Evolutionary conservation across 2,113 vertebrate genomes (phyloP).

Genomic region (Pristiophorus japonicus): DNA sequence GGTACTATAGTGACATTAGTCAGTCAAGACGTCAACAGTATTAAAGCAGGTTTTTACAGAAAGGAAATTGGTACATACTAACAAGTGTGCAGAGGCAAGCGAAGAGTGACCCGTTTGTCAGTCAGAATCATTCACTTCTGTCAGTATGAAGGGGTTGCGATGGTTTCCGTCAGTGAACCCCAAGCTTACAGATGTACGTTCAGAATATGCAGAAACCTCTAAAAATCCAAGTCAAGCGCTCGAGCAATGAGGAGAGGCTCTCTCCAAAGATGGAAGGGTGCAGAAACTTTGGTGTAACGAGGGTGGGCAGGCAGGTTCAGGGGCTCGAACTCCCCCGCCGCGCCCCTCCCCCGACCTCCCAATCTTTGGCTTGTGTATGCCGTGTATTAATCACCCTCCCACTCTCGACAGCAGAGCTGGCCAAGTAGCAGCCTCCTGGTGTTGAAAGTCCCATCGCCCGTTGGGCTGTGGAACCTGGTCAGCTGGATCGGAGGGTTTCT

Average conservation of each 20-base stretch:
- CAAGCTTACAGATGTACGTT: not conserved
- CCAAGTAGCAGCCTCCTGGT: not conserved
- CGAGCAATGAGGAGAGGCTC: not conserved
- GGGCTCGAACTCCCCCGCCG: not conserved
- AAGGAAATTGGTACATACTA: constrained; percentile 12
- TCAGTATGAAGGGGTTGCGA: not conserved
- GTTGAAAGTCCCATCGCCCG: not conserved
- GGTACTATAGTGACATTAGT: constrained; percentile 3
- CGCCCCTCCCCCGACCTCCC: not conserved
- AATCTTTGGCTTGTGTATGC: not conserved
- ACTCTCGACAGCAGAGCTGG: not conserved
- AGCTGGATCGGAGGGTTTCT: not conserved
- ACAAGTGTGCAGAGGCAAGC: not conserved
- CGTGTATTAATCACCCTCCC: not conserved
- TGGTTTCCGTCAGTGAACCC: not conserved
- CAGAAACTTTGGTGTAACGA: not conserved
- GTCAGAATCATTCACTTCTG: not conserved
- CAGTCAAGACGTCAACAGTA: not conserved
- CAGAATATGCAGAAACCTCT: not conserved
- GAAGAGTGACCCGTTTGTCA: not conserved
- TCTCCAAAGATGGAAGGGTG: not conserved
- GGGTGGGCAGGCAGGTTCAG: too few species aligned
- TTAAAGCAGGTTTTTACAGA: not conserved
- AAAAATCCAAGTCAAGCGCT: not conserved
- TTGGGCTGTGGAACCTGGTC: not conserved